These are phyloP conservation scores for Ostrea denselamellosa DNA, from an alignment of 1,140 invertebrate species.

Conservation along the genomic window DNA sequence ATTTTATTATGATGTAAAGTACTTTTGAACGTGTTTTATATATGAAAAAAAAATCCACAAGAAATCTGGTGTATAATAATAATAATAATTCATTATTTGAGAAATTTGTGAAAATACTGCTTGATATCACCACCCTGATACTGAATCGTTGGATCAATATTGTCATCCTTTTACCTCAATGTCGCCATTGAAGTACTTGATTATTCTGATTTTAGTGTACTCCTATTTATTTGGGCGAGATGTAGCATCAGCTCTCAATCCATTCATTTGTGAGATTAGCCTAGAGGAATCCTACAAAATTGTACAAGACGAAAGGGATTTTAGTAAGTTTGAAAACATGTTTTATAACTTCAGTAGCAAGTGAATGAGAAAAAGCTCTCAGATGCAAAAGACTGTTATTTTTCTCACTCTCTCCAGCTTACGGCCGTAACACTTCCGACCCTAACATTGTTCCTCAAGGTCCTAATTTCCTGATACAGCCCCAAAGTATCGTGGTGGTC, in stretches of 20 bases:
- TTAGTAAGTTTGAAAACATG: conserved; percentile 56
- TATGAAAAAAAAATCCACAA: too few relatives aligned
- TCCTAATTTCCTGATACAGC: conserved; percentile 59
- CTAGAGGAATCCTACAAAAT: conserved; percentile 67
- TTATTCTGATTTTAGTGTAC: conserved; percentile 40
- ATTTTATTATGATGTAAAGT: too few relatives aligned
- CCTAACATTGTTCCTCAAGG: conserved; percentile 51
- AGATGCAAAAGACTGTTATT: not conserved
- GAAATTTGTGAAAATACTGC: too few relatives aligned
- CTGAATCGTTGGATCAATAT: too few relatives aligned
- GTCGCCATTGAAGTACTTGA: not conserved
- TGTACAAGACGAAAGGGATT: conserved; percentile 62
- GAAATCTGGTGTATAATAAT: too few relatives aligned
- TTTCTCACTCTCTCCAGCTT: conserved; percentile 56
- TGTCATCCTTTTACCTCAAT: too few relatives aligned
- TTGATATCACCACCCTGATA: too few relatives aligned
- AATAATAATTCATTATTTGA: too few relatives aligned
- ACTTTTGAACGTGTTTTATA: too few relatives aligned
- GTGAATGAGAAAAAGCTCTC: too few relatives aligned
- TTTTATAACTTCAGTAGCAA: not conserved
- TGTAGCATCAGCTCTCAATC: conserved; percentile 37
- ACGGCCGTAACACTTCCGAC: conserved; percentile 60
- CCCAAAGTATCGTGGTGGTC: conserved; percentile 55
- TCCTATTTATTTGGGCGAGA: conserved; percentile 55
- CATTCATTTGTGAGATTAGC: conserved; percentile 72